Evolutionary conservation across 1,140 invertebrate genomes (phyloP).

Genomic region (Geopemphigus sp.): DNA sequence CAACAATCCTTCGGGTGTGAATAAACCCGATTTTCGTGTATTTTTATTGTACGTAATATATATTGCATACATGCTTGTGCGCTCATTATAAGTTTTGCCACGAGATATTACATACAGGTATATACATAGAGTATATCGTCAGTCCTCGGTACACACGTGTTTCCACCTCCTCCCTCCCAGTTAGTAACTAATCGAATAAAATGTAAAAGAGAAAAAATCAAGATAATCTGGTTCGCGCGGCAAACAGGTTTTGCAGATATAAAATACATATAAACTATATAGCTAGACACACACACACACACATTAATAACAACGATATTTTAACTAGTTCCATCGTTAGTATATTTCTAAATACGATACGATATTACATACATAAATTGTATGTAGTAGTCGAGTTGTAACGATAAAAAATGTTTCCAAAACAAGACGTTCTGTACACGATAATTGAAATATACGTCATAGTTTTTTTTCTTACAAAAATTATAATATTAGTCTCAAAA

Average conservation of each 20-base stretch:
- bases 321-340: neutral
- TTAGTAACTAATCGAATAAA: neutral
- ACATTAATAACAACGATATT: neutral
- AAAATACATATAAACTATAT: too few species aligned
- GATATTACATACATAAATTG: neutral
- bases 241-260: neutral
- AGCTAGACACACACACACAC: neutral
- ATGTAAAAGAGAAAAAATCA: neutral
- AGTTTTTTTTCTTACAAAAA: constrained; percentile 5
- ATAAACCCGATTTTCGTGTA: constrained; percentile 12
- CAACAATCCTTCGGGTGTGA: neutral
- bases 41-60: neutral
- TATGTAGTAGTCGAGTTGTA: neutral
- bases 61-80: too few species aligned
- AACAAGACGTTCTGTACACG: constrained; percentile 5
- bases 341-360: neutral
- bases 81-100: too few species aligned
- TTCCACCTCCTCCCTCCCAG: too few species aligned
- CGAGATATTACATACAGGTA: too few species aligned
- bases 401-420: constrained; percentile 2
- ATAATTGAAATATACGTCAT: constrained; percentile 4
- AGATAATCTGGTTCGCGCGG: neutral
- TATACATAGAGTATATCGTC: too few species aligned
- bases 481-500: neutral
- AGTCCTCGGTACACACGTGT: too few species aligned